Conservation (phyloP, 1,140 invertebrate genomes). For the Platyscapa corneri region DNA sequence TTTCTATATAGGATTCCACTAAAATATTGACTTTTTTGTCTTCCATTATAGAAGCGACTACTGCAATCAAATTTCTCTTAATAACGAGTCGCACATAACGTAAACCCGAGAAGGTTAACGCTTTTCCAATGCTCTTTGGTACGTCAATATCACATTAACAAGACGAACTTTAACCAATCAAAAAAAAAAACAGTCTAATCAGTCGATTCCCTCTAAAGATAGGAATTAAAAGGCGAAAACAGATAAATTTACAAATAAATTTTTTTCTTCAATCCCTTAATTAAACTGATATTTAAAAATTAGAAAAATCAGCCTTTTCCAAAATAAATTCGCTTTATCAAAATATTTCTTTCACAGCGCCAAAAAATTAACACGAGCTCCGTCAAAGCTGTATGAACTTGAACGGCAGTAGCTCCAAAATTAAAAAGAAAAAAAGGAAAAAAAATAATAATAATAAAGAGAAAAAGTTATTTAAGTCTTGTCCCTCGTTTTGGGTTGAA, state of each 20-base stretch:
- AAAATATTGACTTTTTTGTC: slow-evolving; percentile 32
- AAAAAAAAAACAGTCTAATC: slow-evolving; percentile 68
- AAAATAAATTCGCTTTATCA: slow-evolving; percentile 69
- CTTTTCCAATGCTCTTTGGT: slow-evolving; percentile 74
- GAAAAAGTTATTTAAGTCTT: slow-evolving; percentile 40
- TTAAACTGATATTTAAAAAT: slow-evolving; percentile 67
- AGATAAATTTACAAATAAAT: slow-evolving; percentile 65
- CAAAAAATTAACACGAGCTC: slow-evolving; percentile 65
- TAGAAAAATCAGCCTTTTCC: slow-evolving; percentile 73
- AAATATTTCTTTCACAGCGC: slow-evolving; percentile 71
- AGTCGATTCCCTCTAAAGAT: slow-evolving; percentile 65
- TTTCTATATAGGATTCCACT: slow-evolving; percentile 43
- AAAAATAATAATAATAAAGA: slow-evolving; percentile 6
- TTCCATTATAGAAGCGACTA: slow-evolving; percentile 36
- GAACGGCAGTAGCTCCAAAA: slow-evolving; percentile 47
- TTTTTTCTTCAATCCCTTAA: slow-evolving; percentile 61
- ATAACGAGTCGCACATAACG: slow-evolving; percentile 50
- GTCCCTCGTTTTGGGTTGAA: slow-evolving; percentile 44
- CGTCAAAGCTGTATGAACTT: slow-evolving; percentile 51
- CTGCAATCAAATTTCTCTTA: slow-evolving; percentile 45
- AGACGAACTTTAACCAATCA: slow-evolving; percentile 70
- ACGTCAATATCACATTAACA: slow-evolving; percentile 74
- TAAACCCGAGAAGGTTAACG: slow-evolving; percentile 60
- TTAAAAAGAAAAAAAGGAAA: slow-evolving; percentile 17
- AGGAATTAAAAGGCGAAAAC: slow-evolving; percentile 62